Conservation (phyloP, 2,113 vertebrate genomes). For the Zosterops borbonicus region DNA sequence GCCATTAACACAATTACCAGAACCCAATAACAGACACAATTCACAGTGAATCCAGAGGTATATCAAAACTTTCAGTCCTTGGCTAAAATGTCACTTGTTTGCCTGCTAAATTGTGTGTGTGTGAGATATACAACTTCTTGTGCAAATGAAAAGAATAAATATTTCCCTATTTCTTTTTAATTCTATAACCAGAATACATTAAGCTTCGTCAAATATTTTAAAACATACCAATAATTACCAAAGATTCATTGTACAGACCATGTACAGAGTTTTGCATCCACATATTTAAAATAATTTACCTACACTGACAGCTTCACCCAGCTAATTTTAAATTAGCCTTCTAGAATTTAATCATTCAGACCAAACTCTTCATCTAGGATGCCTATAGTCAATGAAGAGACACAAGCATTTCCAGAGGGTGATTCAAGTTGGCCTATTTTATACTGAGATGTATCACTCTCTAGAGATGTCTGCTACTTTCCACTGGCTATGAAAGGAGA, state of each 20-base stretch:
- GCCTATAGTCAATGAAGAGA: neutral
- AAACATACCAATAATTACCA: neutral
- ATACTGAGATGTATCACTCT: neutral
- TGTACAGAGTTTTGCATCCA: neutral
- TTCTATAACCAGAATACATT: neutral
- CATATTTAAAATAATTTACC: neutral
- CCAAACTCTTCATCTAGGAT: neutral
- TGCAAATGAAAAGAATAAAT: neutral
- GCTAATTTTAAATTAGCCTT: neutral
- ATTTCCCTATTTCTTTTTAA: neutral
- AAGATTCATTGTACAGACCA: neutral
- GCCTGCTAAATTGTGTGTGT: neutral
- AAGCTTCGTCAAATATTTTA: neutral
- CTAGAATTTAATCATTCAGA: neutral
- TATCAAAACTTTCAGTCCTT: neutral
- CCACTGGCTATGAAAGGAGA: slow-evolving; percentile 8
- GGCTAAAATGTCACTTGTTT: neutral
- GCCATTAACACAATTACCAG: neutral
- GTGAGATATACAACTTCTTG: neutral
- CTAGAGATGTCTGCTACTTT: slow-evolving; percentile 10
- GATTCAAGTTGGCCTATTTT: neutral
- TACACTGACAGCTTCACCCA: neutral
- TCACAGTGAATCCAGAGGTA: neutral
- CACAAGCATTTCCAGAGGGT: neutral
- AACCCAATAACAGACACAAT: neutral